These are phyloP conservation scores for Apamea anceps DNA, from an alignment of 2,888 invertebrate genomes.

Conservation along the genomic window DNA sequence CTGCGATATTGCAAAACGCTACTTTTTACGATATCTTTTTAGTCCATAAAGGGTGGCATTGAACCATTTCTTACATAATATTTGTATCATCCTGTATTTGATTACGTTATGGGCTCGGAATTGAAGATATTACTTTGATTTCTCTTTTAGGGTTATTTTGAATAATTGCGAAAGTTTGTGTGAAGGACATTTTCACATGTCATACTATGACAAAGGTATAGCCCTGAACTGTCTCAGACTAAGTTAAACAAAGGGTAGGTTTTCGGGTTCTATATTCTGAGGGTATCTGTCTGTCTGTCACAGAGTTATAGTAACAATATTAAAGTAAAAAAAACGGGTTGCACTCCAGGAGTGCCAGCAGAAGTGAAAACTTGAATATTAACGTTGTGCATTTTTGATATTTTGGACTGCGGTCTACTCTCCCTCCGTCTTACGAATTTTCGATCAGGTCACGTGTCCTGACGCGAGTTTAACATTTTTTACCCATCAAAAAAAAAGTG, in stretches of 20 bases:
- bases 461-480: no score
- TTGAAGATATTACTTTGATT: conserved; percentile 25
- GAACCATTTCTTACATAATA: conserved; percentile 34
- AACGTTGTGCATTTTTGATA: no score
- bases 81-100: conserved; percentile 37
- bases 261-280: neutral
- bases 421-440: no score
- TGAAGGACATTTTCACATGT: neutral
- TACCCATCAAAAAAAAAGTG: no score
- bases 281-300: neutral
- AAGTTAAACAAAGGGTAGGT: neutral
- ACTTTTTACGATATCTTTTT: conserved; percentile 77
- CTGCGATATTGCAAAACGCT: conserved; percentile 79
- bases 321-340: neutral
- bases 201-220: neutral
- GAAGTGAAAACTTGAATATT: no score
- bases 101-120: conserved; percentile 2
- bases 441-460: no score
- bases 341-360: no score
- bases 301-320: neutral
- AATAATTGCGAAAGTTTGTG: neutral
- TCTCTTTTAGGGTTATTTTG: neutral
- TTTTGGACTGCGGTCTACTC: no score
- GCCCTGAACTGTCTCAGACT: neutral
- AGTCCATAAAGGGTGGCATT: conserved; percentile 71